Evolutionary conservation across 2,113 vertebrate species (phyloP).

Genomic region (Syrmaticus mikado): DNA sequence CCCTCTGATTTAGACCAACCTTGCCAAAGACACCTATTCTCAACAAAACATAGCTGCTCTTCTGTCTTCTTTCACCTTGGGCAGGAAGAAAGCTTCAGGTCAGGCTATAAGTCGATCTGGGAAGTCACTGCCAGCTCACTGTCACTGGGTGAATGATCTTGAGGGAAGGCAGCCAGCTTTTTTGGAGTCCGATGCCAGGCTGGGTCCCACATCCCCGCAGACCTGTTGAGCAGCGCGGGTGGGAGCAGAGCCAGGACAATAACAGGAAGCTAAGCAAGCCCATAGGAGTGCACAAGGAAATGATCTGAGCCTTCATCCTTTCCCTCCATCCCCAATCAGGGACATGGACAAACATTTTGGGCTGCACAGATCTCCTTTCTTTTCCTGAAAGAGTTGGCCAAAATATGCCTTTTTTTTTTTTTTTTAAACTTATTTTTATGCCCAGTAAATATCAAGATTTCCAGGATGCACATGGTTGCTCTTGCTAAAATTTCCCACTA

Average conservation of each 20-base stretch:
- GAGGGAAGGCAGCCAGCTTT: not conserved
- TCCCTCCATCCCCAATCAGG: not conserved
- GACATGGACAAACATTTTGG: not conserved
- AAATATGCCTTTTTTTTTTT: not conserved
- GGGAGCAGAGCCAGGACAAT: not conserved
- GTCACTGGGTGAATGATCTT: constrained; percentile 25
- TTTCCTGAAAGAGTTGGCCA: not conserved
- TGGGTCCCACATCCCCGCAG: not conserved
- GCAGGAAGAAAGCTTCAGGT: constrained; percentile 7
- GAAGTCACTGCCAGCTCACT: not conserved
- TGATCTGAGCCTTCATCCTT: not conserved
- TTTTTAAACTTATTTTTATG: not conserved
- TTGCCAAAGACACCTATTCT: not conserved
- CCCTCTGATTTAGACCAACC: not conserved
- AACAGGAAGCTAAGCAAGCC: not conserved
- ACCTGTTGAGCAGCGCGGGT: not conserved
- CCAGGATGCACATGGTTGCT: not conserved
- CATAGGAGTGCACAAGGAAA: not conserved
- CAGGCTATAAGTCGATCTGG: constrained; percentile 19
- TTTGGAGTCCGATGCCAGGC: not conserved
- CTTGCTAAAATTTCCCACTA: not conserved
- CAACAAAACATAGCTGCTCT: not conserved
- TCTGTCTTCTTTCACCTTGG: not conserved
- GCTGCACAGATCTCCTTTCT: not conserved
- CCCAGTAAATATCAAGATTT: not conserved